Conservation (phyloP, 2,113 vertebrate species). For the Conger conger region DNA sequence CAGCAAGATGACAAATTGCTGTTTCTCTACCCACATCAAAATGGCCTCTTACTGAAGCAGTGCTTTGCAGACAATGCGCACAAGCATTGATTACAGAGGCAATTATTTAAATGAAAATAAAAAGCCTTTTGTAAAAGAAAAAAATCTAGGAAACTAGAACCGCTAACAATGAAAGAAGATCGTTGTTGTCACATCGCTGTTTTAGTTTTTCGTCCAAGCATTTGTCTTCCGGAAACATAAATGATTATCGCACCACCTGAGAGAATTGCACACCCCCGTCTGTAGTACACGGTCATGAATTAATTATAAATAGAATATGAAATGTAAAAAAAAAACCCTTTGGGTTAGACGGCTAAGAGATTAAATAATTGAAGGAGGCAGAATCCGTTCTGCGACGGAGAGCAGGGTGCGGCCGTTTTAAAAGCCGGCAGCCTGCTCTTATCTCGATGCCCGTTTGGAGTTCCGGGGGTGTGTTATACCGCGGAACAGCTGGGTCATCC, state of each 20-base stretch:
- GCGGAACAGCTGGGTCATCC: not conserved
- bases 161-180: constrained; percentile 37
- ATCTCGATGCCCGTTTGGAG: not conserved
- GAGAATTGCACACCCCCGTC: constrained; percentile 62
- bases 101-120: not conserved
- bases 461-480: not conserved
- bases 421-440: not conserved
- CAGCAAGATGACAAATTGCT: no score
- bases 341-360: constrained; percentile 70
- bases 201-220: constrained; percentile 61
- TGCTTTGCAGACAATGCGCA: not conserved
- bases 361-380: constrained; percentile 80
- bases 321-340: constrained; percentile 52
- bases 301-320: constrained; percentile 76
- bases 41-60: not conserved
- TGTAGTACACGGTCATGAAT: constrained; percentile 74
- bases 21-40: not conserved
- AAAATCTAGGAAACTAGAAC: constrained; percentile 10
- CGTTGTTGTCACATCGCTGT: constrained; percentile 57
- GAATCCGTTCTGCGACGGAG: constrained; percentile 62
- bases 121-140: not conserved
- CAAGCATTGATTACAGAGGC: not conserved
- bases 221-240: constrained; percentile 71
- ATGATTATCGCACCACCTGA: constrained; percentile 61
- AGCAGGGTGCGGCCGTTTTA: not conserved